Evolutionary conservation across 2,113 vertebrate species (phyloP).

Genomic region (Nesoenas mayeri): DNA sequence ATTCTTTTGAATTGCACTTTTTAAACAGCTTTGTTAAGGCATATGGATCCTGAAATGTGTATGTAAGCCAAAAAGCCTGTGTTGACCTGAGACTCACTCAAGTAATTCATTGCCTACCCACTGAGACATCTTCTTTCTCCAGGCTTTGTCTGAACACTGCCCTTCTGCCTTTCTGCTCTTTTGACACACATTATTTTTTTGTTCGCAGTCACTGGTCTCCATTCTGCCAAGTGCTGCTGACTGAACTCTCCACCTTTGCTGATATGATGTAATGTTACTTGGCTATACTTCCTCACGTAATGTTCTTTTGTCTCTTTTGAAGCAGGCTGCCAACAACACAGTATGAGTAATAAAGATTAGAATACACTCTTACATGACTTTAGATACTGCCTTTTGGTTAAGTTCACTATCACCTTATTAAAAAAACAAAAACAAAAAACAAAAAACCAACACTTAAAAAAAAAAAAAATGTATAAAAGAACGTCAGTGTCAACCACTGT

Average conservation of each 20-base stretch:
- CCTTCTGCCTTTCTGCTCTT: background rate
- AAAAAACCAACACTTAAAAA: background rate
- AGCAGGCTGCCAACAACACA: background rate
- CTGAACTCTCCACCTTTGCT: background rate
- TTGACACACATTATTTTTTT: background rate
- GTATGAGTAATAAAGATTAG: background rate
- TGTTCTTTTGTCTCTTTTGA: background rate
- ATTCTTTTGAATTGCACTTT: background rate
- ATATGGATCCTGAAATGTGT: background rate
- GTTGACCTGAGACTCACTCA: background rate
- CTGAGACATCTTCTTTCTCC: background rate
- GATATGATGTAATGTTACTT: background rate
- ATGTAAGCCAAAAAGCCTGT: background rate
- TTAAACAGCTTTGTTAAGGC: background rate
- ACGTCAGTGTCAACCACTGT: background rate
- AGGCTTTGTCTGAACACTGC: background rate
- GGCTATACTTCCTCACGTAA: background rate
- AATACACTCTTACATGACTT: background rate
- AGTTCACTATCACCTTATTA: background rate
- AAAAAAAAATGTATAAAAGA: background rate
- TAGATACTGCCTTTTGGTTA: background rate
- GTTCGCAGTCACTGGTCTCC: background rate
- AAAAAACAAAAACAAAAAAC: background rate
- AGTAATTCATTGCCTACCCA: background rate
- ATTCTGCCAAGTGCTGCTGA: background rate